Base-by-base conservation (phyloP, 2,113 vertebrate genomes). In the Chaetodon auriga region DNA sequence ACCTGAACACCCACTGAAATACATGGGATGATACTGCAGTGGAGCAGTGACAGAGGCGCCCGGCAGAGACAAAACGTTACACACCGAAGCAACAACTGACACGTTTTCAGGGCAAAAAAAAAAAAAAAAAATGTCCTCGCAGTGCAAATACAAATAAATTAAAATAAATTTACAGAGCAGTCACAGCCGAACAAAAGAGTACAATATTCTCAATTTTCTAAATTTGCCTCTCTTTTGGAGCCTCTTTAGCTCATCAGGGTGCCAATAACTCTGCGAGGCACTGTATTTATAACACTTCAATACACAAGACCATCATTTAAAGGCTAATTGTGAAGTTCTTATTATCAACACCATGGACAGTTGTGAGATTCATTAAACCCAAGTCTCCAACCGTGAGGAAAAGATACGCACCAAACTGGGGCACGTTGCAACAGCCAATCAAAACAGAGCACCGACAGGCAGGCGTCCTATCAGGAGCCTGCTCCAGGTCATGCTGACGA, bases 321-420 rank as follows among this genome's bases (percentile, higher is more conserved):
- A 89, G 72, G 53, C 68, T 83, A 90, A 92, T 89, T 84, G 76
- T 89, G 78, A 90, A 87, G 72, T 87, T 91, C 76, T 84, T 91
- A 86, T 89, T 90, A 87, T 87, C 81, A 75, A 85, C 81, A 82
- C 63, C 62, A 58, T 60, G 69, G 87, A 89, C 87, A 89, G 84
- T 91, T 81, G 75, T 82, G 82, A 85, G 78, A 86, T 83, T 87
- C 92, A 92, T 92, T 91, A 91, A 92, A 91, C 65, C 69, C 80
- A 81, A 75, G 77, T 86, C 89, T 92, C 84, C 74, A 87, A 87
- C 78, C 30, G 71, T 63, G 80, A 89, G 85, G 86, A 75, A 77
- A 75, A 84, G 72, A 88, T 81, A 64, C 19, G 57, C 81, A 84
- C 84, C 84, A 91, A 93, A 88, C 78, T 92, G 92, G 90, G 90